Evolutionary conservation across 2,797 vertebrate species (phyloP).

Genomic region (Pantherophis alleghaniensis): DNA sequence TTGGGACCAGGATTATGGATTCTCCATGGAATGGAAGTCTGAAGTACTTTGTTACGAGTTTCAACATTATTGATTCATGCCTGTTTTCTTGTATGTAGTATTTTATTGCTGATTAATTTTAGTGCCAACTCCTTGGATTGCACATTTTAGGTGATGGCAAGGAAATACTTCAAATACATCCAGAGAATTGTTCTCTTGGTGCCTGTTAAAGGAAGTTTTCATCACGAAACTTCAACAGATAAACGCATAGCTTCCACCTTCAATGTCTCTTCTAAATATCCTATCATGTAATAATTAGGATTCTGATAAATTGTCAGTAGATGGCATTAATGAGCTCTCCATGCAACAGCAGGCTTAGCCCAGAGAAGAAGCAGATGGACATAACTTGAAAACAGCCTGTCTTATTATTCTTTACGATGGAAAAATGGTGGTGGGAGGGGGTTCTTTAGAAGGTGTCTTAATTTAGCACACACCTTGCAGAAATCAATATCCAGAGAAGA

Average conservation of each 20-base stretch:
- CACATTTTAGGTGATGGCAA: not conserved
- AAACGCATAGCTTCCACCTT: not conserved
- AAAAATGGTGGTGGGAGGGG: not conserved
- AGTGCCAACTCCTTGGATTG: not conserved
- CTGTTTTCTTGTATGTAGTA: not conserved
- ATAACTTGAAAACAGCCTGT: not conserved
- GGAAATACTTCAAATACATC: not conserved
- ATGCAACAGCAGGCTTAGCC: not conserved
- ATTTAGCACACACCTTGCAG: not conserved
- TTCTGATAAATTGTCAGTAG: conserved; percentile 4
- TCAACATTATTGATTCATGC: not conserved
- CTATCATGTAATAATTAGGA: not conserved
- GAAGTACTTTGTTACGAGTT: not conserved
- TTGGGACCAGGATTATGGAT: not conserved
- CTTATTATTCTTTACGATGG: not conserved
- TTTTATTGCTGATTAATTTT: not conserved
- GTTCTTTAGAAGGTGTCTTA: not conserved
- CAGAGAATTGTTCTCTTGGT: not conserved
- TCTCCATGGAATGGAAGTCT: not conserved
- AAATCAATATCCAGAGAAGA: not conserved
- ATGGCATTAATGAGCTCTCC: not conserved
- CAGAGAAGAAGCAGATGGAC: not conserved
- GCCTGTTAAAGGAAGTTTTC: not conserved
- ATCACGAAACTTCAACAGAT: not conserved
- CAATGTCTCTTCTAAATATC: not conserved